Percentiles rank a stretch among this genome's conserved stretches.
Evolutionary conservation across 2,113 vertebrate genomes (phyloP).

Genomic region (Mustelus asterias): DNA sequence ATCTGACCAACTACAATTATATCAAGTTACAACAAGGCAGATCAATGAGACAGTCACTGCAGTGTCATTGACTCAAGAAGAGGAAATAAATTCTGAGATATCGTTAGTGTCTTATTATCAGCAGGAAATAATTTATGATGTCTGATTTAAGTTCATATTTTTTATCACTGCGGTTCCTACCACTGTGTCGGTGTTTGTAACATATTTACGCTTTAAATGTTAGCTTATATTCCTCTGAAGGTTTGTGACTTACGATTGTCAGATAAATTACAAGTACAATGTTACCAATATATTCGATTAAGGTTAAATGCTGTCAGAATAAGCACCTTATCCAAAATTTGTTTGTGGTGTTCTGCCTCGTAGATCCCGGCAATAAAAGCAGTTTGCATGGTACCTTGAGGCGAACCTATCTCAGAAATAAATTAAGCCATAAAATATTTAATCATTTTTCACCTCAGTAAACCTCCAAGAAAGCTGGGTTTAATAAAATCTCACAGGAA

Average conservation of each 20-base stretch:
- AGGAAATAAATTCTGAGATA: background rate
- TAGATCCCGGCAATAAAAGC: background rate
- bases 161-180: background rate
- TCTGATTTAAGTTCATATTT: background rate
- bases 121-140: background rate
- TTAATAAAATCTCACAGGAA: background rate
- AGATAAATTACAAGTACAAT: background rate
- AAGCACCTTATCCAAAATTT: background rate
- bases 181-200: background rate
- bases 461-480: background rate
- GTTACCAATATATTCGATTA: background rate
- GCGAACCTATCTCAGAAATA: background rate
- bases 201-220: background rate
- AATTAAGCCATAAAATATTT: conserved; percentile 5
- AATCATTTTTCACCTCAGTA: background rate
- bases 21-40: background rate
- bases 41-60: background rate
- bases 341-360: background rate
- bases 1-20: background rate
- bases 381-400: no score
- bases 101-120: background rate
- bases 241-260: background rate
- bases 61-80: background rate
- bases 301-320: background rate
- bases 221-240: background rate